Evolutionary conservation across 2,113 vertebrate species (phyloP), one percentile per base, ranked within the genome.

Genomic region (Oreotrochilus melanogaster): DNA sequence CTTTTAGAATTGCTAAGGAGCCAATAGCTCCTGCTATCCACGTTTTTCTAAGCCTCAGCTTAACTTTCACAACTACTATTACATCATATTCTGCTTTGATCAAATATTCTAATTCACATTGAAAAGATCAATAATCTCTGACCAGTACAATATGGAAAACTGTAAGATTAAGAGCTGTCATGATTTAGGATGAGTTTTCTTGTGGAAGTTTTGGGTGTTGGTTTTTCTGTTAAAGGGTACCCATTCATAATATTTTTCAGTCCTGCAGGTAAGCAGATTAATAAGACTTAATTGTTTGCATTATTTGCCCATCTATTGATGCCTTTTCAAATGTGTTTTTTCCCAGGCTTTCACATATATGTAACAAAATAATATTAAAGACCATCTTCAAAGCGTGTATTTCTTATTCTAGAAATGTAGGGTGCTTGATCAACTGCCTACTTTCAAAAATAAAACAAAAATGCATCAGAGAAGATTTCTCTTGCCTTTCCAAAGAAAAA

Each of bases 101-200:
- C 18, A 72, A 33, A 35, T 28, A 11, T 33, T 50, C n/a, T 51
- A 35, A 75, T 60, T 70, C 27, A 24, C 37, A 21, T 71, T 53
- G 37, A 65, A 45, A 71, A 65, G 8, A 24, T 30, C 19, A 58
- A 15, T 71, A 50, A 54, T 61, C 7, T 42, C 10, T 56, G 42
- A 54, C 24, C 76, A 48, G 15, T 48, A 70, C 13, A 60, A 31
- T n/a, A 81, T 22, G 14, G 42, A 5, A n/a, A 86, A 86, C 7
- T 27, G 10, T 33, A 47, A 42, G 37, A 74, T 35, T 64, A 48
- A 86, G 18, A 37, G 5, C 4, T 65, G 10, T 25, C 25, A 19
- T 53, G 9, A 54, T 2, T 39, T 73, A 28, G 14, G 3, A 19
- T 78, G 9, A 3, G 0, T 1, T 1, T 35, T 35, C 50, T 79